A percentile compares a stretch with the other conserved stretches of the same genome.
Conservation (phyloP, 2,113 vertebrate genomes). For the Zosterops borbonicus region DNA sequence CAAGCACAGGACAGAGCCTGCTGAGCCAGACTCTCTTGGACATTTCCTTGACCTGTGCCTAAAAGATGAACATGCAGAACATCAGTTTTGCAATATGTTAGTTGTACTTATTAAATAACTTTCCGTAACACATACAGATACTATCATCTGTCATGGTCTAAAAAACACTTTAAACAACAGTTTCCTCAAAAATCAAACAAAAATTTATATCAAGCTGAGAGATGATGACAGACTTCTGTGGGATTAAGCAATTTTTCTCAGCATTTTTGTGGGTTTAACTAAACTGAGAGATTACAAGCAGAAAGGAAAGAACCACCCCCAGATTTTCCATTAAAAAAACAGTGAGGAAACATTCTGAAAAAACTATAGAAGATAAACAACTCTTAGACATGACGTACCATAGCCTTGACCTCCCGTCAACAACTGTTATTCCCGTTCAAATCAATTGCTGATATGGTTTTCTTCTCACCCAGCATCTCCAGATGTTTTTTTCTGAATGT, state of each 20-base stretch:
- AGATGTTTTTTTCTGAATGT: background rate
- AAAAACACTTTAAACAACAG: background rate
- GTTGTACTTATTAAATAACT: background rate
- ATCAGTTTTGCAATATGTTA: background rate
- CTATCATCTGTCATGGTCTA: background rate
- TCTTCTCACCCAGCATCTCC: slow-evolving; percentile 9
- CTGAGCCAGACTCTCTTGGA: background rate
- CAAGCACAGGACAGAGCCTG: rapidly evolving
- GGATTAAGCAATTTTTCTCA: slow-evolving; percentile 57
- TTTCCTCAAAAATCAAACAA: slow-evolving; percentile 18
- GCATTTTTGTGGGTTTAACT: slow-evolving; percentile 66
- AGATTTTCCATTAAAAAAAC: slow-evolving; percentile 37
- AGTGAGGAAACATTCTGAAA: slow-evolving; percentile 9
- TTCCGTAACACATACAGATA: background rate
- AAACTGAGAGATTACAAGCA: slow-evolving; percentile 51
- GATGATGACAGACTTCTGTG: slow-evolving; percentile 42
- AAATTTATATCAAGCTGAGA: background rate
- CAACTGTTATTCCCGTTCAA: background rate
- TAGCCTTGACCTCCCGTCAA: background rate
- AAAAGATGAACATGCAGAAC: background rate
- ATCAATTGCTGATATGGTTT: background rate
- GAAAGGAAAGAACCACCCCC: slow-evolving; percentile 67
- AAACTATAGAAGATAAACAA: slow-evolving; percentile 18
- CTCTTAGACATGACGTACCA: background rate
- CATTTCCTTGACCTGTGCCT: background rate